Conservation (phyloP, 2,113 vertebrate species). For the Calyptommatus sinebrachiatus region DNA sequence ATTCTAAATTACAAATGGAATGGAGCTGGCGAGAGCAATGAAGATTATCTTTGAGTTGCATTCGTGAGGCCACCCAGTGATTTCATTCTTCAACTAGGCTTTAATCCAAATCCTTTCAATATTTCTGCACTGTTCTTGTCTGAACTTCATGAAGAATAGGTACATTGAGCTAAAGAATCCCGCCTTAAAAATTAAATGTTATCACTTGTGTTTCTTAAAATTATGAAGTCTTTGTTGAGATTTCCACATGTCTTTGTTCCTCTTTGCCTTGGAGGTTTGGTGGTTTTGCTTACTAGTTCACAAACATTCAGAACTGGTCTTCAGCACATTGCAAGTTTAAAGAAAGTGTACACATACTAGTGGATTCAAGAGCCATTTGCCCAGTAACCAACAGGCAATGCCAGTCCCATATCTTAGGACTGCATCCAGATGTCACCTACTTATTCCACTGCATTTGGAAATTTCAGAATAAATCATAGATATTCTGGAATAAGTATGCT, state of each 20-base stretch:
- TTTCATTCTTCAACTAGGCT: neutral
- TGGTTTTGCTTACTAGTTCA: neutral
- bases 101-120: neutral
- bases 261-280: neutral
- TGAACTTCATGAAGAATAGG: neutral
- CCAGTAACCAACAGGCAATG: too few relatives aligned
- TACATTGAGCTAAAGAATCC: neutral
- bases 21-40: neutral
- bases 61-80: constrained; percentile 9
- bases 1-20: neutral
- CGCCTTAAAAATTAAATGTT: neutral
- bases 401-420: too few relatives aligned
- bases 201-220: neutral
- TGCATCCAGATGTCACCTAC: too few relatives aligned
- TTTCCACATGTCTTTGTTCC: neutral
- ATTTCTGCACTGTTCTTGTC: neutral
- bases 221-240: neutral
- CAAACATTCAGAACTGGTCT: neutral
- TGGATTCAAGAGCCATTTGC: too few relatives aligned
- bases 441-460: too few relatives aligned
- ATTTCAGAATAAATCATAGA: too few relatives aligned
- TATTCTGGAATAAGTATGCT: too few relatives aligned
- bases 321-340: neutral
- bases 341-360: too few relatives aligned
- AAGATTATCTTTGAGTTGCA: neutral